Evolutionary conservation across 2,113 vertebrate genomes (phyloP), one percentile per base, ranked within the genome.

Genomic region (Pterocles orientalis): DNA sequence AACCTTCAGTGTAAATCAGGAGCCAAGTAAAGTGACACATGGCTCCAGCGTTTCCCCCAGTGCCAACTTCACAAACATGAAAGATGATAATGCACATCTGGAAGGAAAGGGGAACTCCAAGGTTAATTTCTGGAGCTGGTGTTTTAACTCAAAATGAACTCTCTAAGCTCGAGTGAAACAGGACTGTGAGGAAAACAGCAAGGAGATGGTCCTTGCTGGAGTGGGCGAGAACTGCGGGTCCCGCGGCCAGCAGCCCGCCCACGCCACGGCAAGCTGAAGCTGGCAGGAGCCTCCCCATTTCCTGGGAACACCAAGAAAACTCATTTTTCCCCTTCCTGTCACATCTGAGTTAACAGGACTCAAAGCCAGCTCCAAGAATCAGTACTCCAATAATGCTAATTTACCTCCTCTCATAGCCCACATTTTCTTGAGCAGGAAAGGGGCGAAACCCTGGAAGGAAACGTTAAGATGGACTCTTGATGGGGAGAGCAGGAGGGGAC

Each of bases 401-500:
- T 34, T 31, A 14, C 28, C 64, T 23, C 41, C 29, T 41, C n/a
- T 61, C 2, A 1, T 19, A 51, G 41, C 18, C 31, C 0, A 0
- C 19, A 14, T 50, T 56, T 48, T 68, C 48, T 26, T 12, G 41
- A 62, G 31, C 54, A 81, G 41, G 8, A 43, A 73, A 73, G 26
- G 18, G 0, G 2, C 12, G 41, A 68, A 86, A 61, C 10, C 39
- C 25, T 34, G 41, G 8, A 20, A 26, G 14, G 4, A 26, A 60
- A 41, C 1, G 5, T 17, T 17, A 66, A 24, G 5, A 6, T 8
- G 25, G 57, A 18, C 34, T 31, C 4, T 3, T 4, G 41, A 14
- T 1, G 7, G 39, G 51, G 33, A 62, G 71, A 1, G 60, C 68
- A 86, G 61, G 34, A 50, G 43, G 18, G 25, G 25, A 18, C 1